Evolutionary conservation across 2,113 vertebrate species (phyloP), one percentile per base, ranked within the genome.

Genomic region (Clarias batrachus): DNA sequence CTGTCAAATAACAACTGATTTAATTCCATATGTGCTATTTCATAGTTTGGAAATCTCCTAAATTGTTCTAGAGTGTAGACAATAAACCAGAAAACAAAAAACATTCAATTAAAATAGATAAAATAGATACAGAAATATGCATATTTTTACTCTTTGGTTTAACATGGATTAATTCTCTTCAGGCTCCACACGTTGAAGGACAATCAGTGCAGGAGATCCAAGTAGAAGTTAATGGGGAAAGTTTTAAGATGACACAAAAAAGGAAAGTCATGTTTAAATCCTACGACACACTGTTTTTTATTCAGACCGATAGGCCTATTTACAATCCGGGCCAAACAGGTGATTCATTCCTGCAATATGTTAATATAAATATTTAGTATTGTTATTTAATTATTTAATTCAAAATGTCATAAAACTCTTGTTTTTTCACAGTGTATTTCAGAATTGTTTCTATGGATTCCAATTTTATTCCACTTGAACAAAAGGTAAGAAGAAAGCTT

Each of bases 301-400:
- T 94, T 82, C 94, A 94, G 84, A 94, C 93, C 0, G 93, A 94
- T 81, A 94, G 94, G 91, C 93, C 93, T 0, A 90, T 94, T 87
- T 95, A 94, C 88, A 91, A 92, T 19, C 94, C 93, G 7, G 93
- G 94, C 90, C 94, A 95, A 89, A 93, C 92, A 71, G 92, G 94
- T 94, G 91, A 88, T 19, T 48, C 3, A 25, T 65, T 54, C 17
- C 41, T 57, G 57, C 19, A 82, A 66, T 57, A 76, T 66, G 27
- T 48, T 48, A 48, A 48, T 48, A 48, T 48, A 48, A 48, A 48
- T 48, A 48, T 48, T 48, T 48, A 48, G 48, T 48, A 48, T 48
- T 48, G 48, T 48, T 48, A 48, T 48, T 48, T 8, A 48, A 48
- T 48, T 48, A 48, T 48, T 48, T 48, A 48, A 7, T 8, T 54